Evolutionary conservation across 1,140 invertebrate genomes (phyloP).

Genomic region (Lasaia peninsularis): DNA sequence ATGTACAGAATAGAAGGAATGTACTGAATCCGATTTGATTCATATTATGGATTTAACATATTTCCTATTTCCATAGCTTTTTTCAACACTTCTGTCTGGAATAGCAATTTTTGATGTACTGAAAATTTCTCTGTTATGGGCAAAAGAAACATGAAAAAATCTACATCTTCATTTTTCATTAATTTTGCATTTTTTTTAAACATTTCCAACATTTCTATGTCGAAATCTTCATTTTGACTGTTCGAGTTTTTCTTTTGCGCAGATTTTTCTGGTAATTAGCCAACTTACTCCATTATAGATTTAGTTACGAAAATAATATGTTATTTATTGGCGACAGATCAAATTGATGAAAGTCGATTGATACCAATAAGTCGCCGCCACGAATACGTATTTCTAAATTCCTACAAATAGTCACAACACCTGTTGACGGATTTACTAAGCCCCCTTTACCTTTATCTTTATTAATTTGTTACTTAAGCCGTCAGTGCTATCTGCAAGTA

Average conservation of each 20-base stretch:
- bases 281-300: not conserved
- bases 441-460: not conserved
- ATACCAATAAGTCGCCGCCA: not conserved
- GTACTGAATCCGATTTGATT: no score
- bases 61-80: no score
- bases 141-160: constrained; percentile 8
- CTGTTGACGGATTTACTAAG: not conserved
- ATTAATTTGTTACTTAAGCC: not conserved
- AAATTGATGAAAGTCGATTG: no score
- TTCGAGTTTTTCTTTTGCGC: not conserved
- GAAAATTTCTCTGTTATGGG: no score
- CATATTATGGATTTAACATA: no score
- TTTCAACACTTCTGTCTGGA: no score
- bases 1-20: no score
- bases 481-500: not conserved
- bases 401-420: not conserved
- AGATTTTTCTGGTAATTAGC: not conserved
- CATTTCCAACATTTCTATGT: constrained; percentile 5
- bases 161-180: constrained; percentile 10
- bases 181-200: constrained; percentile 10
- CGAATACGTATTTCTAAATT: not conserved
- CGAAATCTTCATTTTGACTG: constrained; percentile 7
- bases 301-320: no score
- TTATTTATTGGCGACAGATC: no score
- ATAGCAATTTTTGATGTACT: no score